Percentiles rank a stretch among this genome's conserved stretches.
Conservation (phyloP, 2,113 vertebrate species). For the Gavia stellata region DNA sequence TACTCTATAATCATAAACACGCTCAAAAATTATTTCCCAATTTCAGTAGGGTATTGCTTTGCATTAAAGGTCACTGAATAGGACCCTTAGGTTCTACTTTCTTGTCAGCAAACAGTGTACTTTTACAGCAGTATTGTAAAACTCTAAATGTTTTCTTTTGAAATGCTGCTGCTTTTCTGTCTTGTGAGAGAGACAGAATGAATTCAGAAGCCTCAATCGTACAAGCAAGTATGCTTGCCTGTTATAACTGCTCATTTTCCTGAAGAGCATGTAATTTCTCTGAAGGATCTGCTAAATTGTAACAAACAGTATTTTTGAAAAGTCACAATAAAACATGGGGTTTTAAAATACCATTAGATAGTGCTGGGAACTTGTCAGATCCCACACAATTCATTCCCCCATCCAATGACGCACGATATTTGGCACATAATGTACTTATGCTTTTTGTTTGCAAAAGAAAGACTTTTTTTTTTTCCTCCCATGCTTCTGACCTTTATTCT, state of each 20-base stretch:
- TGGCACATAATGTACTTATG: not conserved
- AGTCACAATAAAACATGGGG: not conserved
- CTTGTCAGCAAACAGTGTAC: not conserved
- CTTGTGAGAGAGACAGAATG: not conserved
- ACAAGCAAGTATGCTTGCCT: not conserved
- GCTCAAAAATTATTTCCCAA: not conserved
- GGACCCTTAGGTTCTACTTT: not conserved
- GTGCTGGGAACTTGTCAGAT: conserved; percentile 17
- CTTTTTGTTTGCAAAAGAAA: conserved; percentile 17
- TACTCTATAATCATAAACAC: not conserved
- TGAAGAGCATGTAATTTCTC: not conserved
- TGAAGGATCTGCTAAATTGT: conserved; percentile 3
- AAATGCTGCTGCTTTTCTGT: not conserved
- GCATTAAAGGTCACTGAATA: not conserved
- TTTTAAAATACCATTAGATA: conserved; percentile 21
- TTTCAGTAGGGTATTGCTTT: not conserved
- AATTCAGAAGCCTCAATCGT: not conserved
- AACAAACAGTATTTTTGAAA: conserved; percentile 25
- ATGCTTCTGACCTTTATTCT: conserved; percentile 9
- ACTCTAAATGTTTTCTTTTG: not conserved
- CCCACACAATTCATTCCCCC: conserved; percentile 15
- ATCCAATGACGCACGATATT: not conserved
- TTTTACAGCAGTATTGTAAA: not conserved
- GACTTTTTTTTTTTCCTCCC: not conserved
- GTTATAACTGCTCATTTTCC: conserved; percentile 7